Conservation (phyloP, 2,888 invertebrate species). For the Polyploca ridens region DNA sequence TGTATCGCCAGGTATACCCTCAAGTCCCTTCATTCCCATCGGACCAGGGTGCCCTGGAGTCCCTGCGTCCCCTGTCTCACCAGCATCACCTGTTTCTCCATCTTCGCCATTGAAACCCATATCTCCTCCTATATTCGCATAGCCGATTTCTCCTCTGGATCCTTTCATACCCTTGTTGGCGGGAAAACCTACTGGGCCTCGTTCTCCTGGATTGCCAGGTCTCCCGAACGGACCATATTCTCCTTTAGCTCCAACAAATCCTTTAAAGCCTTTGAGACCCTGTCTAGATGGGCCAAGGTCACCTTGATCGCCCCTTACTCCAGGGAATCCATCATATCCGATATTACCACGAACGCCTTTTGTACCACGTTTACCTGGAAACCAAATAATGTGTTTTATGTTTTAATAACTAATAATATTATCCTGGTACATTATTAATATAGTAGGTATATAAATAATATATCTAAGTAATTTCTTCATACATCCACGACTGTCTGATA, state of each 20-base stretch:
- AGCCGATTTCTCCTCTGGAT: constrained; percentile 77
- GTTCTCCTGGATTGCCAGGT: constrained; percentile 74
- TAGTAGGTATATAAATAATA: too few species aligned
- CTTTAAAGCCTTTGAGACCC: constrained; percentile 85
- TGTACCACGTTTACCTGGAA: constrained; percentile 45
- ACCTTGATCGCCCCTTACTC: constrained; percentile 66
- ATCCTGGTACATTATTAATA: too few species aligned
- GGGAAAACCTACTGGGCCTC: constrained; percentile 86
- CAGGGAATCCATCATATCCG: constrained; percentile 66
- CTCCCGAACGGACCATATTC: constrained; percentile 86
- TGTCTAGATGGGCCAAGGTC: constrained; percentile 61
- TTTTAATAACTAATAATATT: too few species aligned
- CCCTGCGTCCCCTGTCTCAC: constrained; percentile 85
- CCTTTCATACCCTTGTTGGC: constrained; percentile 85
- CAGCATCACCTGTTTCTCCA: constrained; percentile 81
- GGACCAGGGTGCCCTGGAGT: constrained; percentile 78
- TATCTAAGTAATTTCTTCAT: too few species aligned
- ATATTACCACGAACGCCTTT: constrained; percentile 67
- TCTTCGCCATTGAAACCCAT: constrained; percentile 66
- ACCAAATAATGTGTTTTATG: background rate
- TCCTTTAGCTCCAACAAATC: constrained; percentile 87
- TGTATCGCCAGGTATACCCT: constrained; percentile 80
- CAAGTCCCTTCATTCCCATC: constrained; percentile 69
- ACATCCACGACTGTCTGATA: too few species aligned
- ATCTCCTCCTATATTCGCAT: constrained; percentile 71